A percentile compares a stretch with the other conserved stretches of the same genome.
phyloP scores from a whole-genome alignment of 1,140 invertebrate genomes.

The Temnothorax nylanderi region DNA sequence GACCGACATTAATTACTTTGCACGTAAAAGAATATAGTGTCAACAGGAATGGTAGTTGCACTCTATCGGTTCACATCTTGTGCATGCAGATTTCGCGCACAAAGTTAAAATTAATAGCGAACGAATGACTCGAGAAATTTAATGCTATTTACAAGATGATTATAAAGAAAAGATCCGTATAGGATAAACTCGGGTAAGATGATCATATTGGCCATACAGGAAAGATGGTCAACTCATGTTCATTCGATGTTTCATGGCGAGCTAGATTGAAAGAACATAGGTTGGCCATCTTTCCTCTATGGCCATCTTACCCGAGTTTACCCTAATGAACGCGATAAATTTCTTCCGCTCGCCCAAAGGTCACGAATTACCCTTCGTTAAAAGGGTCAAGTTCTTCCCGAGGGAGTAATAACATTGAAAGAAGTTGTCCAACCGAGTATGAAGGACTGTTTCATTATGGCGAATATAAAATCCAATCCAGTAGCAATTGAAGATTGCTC shows the following conservation, averaged over 20 bases:
- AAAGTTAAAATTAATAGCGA: neutral
- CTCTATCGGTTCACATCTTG: neutral
- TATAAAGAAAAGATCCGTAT: neutral
- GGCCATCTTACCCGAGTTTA: too few relatives aligned
- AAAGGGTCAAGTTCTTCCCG: constrained; percentile 25
- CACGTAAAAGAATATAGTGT: neutral
- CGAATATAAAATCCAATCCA: neutral
- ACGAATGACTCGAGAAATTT: neutral
- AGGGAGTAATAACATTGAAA: neutral
- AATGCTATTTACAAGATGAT: neutral
- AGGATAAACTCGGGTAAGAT: too few relatives aligned
- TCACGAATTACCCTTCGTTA: constrained; percentile 45
- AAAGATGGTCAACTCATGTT: too few relatives aligned
- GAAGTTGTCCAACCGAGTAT: constrained; percentile 1
- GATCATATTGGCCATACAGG: too few relatives aligned
- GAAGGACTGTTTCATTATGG: neutral
- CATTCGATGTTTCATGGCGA: too few relatives aligned
- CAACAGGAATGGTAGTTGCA: neutral
- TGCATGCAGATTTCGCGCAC: neutral
- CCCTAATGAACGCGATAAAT: constrained; percentile 24
- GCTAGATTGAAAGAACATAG: too few relatives aligned
- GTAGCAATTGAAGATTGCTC: neutral
- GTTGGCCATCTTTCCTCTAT: too few relatives aligned
- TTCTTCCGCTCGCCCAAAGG: constrained; percentile 44
- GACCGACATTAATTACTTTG: neutral